These are phyloP conservation scores for Heterochromis multidens DNA, from an alignment of 2,113 vertebrate species.

Conservation along the genomic window DNA sequence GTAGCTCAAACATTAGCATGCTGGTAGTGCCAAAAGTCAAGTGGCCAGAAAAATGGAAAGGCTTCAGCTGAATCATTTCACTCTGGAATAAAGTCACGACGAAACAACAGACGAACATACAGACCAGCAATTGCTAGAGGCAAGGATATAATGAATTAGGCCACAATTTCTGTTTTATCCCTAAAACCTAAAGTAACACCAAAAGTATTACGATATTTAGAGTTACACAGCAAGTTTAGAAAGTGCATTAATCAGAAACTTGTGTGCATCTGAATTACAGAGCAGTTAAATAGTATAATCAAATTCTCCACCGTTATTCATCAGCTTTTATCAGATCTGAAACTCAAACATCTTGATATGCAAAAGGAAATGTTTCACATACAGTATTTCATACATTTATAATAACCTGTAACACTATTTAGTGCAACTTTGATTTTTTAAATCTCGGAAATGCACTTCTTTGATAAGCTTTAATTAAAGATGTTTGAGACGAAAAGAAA, in stretches of 20 bases:
- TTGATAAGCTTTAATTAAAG: conserved; percentile 46
- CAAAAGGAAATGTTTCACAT: background rate
- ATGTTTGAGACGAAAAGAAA: background rate
- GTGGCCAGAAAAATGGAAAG: background rate
- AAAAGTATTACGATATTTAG: background rate
- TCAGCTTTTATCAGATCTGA: background rate
- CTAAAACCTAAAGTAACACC: background rate
- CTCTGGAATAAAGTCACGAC: background rate
- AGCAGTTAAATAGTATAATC: background rate
- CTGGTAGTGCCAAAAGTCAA: background rate
- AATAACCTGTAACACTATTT: background rate
- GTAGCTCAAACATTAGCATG: background rate
- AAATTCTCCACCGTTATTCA: background rate
- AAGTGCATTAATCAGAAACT: background rate
- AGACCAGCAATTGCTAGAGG: background rate
- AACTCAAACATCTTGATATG: background rate
- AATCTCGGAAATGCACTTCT: conserved; percentile 2
- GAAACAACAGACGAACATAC: background rate
- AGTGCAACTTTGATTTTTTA: background rate
- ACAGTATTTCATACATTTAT: background rate
- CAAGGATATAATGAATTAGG: background rate
- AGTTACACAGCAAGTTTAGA: background rate
- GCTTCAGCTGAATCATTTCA: background rate
- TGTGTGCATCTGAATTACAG: background rate
- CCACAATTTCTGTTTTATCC: background rate